phyloP scores from a whole-genome alignment of 2,113 vertebrate genomes.

The Apeltes quadracus region DNA sequence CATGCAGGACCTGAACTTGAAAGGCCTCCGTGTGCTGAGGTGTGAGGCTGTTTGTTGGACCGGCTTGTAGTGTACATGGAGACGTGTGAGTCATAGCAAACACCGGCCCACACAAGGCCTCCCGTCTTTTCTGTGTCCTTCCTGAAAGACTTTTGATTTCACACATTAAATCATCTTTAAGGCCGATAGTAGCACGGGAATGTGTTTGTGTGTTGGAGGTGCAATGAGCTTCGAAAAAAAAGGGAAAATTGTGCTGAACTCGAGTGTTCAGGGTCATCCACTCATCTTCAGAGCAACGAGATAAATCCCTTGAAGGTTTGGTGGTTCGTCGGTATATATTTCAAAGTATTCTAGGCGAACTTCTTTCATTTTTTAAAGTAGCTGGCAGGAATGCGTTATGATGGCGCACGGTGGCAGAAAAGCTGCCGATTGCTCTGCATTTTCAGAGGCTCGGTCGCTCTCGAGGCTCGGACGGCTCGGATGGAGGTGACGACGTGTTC shows the following conservation, averaged over 20 bases:
- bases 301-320: conserved; percentile 10
- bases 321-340: conserved; percentile 2
- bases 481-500: conserved; percentile 9
- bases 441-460: conserved; percentile 38
- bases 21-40: conserved; percentile 51
- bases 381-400: no score
- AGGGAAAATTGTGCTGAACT: background rate
- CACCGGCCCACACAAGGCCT: conserved; percentile 32
- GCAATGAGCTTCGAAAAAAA: background rate
- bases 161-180: conserved; percentile 23
- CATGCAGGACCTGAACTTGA: conserved; percentile 46
- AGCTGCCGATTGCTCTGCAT: conserved; percentile 12
- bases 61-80: conserved; percentile 21
- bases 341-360: background rate
- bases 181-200: background rate
- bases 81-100: conserved; percentile 52
- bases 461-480: background rate
- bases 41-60: conserved; percentile 33
- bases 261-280: conserved; percentile 17
- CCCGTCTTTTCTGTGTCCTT: conserved; percentile 19
- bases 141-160: conserved; percentile 27
- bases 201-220: background rate
- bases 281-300: conserved; percentile 1
- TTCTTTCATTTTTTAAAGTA: background rate
- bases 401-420: conserved; percentile 10